phyloP scores from a whole-genome alignment of 2,888 invertebrate species.

The Icerya purchasi region DNA sequence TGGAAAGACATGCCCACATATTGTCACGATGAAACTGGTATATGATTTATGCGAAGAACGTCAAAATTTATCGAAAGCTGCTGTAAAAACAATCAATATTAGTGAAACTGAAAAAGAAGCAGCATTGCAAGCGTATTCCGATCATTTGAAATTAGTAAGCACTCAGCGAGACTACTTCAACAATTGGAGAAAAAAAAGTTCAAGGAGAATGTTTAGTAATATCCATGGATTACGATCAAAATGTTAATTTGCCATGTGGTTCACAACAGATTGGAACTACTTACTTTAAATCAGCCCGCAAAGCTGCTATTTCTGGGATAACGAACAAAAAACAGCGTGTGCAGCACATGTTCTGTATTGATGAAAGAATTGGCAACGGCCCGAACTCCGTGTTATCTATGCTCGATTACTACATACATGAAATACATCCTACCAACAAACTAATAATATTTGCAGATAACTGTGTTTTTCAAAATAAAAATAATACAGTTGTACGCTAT shows the following conservation, averaged over 20 bases:
- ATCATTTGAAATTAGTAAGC: no score
- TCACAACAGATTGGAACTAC: neutral
- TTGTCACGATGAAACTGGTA: neutral
- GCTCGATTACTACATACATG: slow-evolving; percentile 1
- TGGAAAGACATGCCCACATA: neutral
- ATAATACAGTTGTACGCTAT: neutral
- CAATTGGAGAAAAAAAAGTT: neutral
- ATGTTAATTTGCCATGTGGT: neutral
- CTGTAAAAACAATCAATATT: neutral
- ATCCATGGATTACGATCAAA: neutral
- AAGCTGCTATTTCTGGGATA: slow-evolving; percentile 1
- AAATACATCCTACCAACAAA: no score
- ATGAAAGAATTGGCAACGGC: slow-evolving; percentile 3
- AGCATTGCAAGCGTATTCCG: no score
- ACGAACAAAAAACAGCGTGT: neutral
- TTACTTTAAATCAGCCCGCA: slow-evolving; percentile 1
- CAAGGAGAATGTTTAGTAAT: neutral
- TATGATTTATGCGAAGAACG: slow-evolving; percentile 1
- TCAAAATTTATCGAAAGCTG: neutral
- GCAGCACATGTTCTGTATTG: neutral
- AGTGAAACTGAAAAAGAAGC: neutral
- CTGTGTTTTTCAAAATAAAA: slow-evolving; percentile 3
- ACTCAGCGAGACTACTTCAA: neutral
- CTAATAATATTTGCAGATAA: slow-evolving; percentile 4
- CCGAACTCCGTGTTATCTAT: slow-evolving; percentile 1